These are phyloP conservation scores for Agrypnia vestita DNA, from an alignment of 1,140 invertebrate genomes.

Conservation along the genomic window DNA sequence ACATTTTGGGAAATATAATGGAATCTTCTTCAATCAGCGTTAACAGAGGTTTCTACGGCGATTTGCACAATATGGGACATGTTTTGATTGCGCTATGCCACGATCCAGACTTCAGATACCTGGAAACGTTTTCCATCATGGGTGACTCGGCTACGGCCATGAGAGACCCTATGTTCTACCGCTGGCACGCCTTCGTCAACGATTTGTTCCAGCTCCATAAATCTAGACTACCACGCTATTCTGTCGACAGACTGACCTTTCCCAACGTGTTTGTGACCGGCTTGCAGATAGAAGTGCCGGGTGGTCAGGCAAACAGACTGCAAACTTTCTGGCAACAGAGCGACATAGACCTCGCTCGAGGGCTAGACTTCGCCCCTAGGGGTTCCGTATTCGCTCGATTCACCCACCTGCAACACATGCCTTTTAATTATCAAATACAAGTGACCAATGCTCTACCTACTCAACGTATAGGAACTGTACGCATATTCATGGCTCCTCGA, in stretches of 20 bases:
- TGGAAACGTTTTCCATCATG: constrained; percentile 76
- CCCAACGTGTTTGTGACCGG: constrained; percentile 75
- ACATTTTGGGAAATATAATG: constrained; percentile 86
- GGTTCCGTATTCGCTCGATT: constrained; percentile 80
- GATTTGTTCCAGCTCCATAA: constrained; percentile 87
- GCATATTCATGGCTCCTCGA: constrained; percentile 84
- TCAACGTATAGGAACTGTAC: constrained; percentile 77
- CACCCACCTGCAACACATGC: constrained; percentile 83
- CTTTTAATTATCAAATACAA: constrained; percentile 79
- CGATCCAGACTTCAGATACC: constrained; percentile 76
- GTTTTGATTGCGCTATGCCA: constrained; percentile 78
- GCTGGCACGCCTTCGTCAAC: constrained; percentile 87
- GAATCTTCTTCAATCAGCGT: constrained; percentile 83
- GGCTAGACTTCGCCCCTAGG: constrained; percentile 83
- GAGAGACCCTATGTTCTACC: constrained; percentile 91
- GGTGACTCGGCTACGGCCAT: constrained; percentile 82
- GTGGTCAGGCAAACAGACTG: constrained; percentile 73
- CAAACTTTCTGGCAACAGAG: constrained; percentile 84
- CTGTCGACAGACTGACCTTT: constrained; percentile 72
- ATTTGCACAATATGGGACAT: constrained; percentile 83
- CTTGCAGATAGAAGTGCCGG: constrained; percentile 70
- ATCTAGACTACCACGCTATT: constrained; percentile 78
- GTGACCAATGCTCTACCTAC: constrained; percentile 75
- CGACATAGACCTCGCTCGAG: constrained; percentile 81
- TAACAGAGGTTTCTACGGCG: constrained; percentile 81